phyloP scores from a whole-genome alignment of 2,888 invertebrate species.

The Branchinecta sandiegonensis region DNA sequence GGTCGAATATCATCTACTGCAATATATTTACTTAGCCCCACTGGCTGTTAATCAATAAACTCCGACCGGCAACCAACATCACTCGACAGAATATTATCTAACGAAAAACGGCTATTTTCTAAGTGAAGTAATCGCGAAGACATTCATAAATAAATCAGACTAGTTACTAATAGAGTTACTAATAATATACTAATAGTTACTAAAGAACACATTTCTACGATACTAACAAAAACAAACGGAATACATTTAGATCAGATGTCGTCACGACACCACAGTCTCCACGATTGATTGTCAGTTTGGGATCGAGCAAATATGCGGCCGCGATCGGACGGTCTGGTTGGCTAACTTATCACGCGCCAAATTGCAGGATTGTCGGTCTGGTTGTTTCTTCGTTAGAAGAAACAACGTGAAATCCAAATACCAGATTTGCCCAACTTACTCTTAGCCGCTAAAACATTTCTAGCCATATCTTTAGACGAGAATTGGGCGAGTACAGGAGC shows the following conservation, averaged over 20 bases:
- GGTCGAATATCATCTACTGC: not conserved
- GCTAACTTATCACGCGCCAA: not conserved
- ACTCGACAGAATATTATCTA: not conserved
- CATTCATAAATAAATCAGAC: not conserved
- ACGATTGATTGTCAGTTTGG: no score
- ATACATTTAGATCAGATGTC: not conserved
- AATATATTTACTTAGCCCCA: not conserved
- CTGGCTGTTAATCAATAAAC: not conserved
- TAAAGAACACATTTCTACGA: not conserved
- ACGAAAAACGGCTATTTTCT: not conserved
- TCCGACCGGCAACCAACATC: not conserved
- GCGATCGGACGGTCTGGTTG: not conserved
- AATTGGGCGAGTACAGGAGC: not conserved
- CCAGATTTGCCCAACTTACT: not conserved
- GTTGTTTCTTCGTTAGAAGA: not conserved
- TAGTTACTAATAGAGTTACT: not conserved
- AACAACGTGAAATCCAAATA: not conserved
- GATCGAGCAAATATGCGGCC: no score
- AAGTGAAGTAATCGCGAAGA: not conserved
- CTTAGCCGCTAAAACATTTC: not conserved
- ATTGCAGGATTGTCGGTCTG: not conserved
- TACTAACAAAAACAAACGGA: not conserved
- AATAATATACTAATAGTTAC: not conserved
- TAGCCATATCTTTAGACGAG: conserved; percentile 6
- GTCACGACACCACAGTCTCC: not conserved